A percentile compares a stretch with the other conserved stretches of the same genome.
Evolutionary conservation across 2,113 vertebrate genomes (phyloP).

Genomic region (Zosterops japonicus): DNA sequence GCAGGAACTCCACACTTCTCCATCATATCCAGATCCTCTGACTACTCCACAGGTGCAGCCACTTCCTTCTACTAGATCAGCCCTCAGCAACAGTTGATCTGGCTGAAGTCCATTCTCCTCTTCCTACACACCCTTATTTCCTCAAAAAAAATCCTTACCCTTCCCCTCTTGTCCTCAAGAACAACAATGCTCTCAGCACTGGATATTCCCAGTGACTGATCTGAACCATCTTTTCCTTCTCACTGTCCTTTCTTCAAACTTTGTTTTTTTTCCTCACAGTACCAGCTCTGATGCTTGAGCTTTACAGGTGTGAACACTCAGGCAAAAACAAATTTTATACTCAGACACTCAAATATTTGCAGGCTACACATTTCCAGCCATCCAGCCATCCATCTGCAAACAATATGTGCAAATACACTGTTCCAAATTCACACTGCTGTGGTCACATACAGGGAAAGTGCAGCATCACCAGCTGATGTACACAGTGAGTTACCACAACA

Average conservation of each 20-base stretch:
- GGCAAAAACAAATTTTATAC: not conserved
- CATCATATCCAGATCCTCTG: not conserved
- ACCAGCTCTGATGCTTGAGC: not conserved
- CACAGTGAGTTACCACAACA: not conserved
- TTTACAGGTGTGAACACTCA: not conserved
- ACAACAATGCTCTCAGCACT: not conserved
- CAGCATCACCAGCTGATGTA: not conserved
- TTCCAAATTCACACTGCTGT: not conserved
- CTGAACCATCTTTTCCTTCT: not conserved
- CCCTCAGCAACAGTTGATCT: not conserved
- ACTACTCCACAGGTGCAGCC: fast-evolving
- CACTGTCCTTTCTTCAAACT: not conserved
- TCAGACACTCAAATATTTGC: conserved; percentile 16
- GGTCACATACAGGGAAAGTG: not conserved
- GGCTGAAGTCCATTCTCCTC: not conserved
- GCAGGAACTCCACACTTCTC: not conserved
- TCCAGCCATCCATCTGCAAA: not conserved
- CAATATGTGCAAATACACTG: not conserved
- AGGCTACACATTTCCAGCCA: not conserved
- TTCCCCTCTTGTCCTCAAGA: not conserved
- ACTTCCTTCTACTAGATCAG: not conserved
- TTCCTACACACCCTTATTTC: not conserved
- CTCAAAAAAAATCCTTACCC: not conserved
- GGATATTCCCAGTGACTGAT: not conserved
- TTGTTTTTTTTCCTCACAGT: not conserved